These are phyloP conservation scores for Drosophila melanica DNA, from an alignment of 1,140 invertebrate species.

Conservation along the genomic window DNA sequence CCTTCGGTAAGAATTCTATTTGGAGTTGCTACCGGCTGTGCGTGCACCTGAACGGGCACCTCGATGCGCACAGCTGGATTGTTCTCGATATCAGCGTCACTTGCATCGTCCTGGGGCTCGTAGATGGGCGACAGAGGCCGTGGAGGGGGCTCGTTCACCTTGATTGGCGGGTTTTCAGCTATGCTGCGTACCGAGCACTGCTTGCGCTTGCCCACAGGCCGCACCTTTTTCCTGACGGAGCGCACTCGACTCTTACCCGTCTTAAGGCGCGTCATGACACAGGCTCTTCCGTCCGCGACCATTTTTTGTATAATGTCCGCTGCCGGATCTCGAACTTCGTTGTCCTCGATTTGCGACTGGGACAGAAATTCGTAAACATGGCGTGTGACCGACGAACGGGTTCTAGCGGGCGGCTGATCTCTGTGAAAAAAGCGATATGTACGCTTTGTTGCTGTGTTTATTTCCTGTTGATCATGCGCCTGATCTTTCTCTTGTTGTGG, in stretches of 20 bases:
- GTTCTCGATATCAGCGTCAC: constrained; percentile 5
- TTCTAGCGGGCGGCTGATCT: constrained; percentile 29
- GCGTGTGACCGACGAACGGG: constrained; percentile 50
- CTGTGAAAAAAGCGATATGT: constrained; percentile 55
- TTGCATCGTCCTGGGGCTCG: constrained; percentile 39
- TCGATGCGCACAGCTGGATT: not conserved
- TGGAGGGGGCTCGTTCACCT: not conserved
- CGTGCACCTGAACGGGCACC: constrained; percentile 32
- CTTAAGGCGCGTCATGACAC: constrained; percentile 44
- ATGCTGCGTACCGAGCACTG: constrained; percentile 21
- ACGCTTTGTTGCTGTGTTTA: not conserved
- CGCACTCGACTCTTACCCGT: constrained; percentile 43
- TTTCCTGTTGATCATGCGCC: too few relatives aligned
- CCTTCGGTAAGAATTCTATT: constrained; percentile 33
- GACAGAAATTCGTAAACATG: constrained; percentile 76
- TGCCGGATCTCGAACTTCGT: constrained; percentile 52
- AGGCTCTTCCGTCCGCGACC: constrained; percentile 57
- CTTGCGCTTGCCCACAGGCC: constrained; percentile 51
- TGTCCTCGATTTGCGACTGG: constrained; percentile 64
- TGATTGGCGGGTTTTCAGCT: constrained; percentile 2
- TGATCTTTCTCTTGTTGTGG: not conserved
- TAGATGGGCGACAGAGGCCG: constrained; percentile 48
- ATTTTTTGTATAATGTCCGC: constrained; percentile 72
- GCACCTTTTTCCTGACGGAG: not conserved
- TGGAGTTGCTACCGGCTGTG: not conserved